A percentile compares a stretch with the other conserved stretches of the same genome.
Conservation (phyloP, 2,888 invertebrate species). For the Deilephila elpenor region DNA sequence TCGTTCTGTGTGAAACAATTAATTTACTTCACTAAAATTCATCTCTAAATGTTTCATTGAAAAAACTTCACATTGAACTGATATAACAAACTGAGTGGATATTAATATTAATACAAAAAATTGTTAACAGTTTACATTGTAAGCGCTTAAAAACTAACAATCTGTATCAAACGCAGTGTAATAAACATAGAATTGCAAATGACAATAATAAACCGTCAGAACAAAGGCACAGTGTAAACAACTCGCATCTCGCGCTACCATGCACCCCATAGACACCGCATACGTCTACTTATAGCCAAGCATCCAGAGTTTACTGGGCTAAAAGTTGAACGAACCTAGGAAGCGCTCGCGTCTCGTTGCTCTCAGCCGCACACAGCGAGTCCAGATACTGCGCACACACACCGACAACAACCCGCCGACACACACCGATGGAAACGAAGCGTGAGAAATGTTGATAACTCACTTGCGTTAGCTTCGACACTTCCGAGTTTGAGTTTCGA, state of each 20-base stretch:
- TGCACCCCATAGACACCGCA: slow-evolving; percentile 54
- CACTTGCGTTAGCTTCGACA: slow-evolving; percentile 78
- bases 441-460: slow-evolving; percentile 84
- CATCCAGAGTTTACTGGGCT: slow-evolving; percentile 83
- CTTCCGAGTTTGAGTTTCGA: slow-evolving; percentile 75
- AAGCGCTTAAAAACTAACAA: slow-evolving; percentile 19
- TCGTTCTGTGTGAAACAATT: too few relatives aligned
- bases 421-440: slow-evolving; percentile 71
- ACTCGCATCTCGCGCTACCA: slow-evolving; percentile 54
- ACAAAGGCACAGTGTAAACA: slow-evolving; percentile 66
- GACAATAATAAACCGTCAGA: slow-evolving; percentile 42
- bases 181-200: slow-evolving; percentile 51
- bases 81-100: neutral
- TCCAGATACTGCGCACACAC: slow-evolving; percentile 52
- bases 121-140: neutral
- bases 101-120: neutral
- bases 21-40: too few relatives aligned
- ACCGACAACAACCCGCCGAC: slow-evolving; percentile 60
- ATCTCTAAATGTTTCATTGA: too few relatives aligned
- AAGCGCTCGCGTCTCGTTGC: slow-evolving; percentile 73
- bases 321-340: slow-evolving; percentile 84
- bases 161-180: slow-evolving; percentile 26
- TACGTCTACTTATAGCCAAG: slow-evolving; percentile 54
- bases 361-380: slow-evolving; percentile 74
- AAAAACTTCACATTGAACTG: too few relatives aligned